A percentile compares a stretch with the other conserved stretches of the same genome.
These are phyloP conservation scores for Alca torda DNA, from an alignment of 2,797 vertebrate species.

Conservation along the genomic window DNA sequence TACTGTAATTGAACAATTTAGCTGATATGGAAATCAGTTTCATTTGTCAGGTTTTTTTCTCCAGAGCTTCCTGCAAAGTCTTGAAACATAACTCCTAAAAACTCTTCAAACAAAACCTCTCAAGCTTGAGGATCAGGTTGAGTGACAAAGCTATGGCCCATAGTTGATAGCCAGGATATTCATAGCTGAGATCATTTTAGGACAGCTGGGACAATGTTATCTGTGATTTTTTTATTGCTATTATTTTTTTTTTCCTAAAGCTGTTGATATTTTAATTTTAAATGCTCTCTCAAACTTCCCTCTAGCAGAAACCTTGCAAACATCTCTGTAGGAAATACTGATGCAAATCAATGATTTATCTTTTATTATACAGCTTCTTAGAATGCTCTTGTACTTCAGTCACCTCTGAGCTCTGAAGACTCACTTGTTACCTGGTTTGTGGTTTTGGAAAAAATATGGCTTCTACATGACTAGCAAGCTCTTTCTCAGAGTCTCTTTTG, in stretches of 20 bases:
- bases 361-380: background rate
- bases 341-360: background rate
- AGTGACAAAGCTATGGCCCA: background rate
- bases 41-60: background rate
- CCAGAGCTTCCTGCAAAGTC: background rate
- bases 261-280: background rate
- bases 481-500: background rate
- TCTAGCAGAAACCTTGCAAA: background rate
- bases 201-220: background rate
- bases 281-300: background rate
- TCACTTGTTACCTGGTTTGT: background rate
- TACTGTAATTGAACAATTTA: background rate
- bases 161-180: background rate
- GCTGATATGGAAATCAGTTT: background rate
- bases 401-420: background rate
- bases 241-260: background rate
- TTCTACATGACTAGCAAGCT: background rate
- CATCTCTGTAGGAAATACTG: background rate
- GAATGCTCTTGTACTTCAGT: background rate
- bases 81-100: background rate
- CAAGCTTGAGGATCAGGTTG: background rate
- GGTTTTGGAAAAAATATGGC: background rate
- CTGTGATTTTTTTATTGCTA: background rate
- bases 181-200: background rate
- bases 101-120: background rate